Evolutionary conservation across 92 coral and sea anemone genomes (phyloP).

Genomic region (Micromussa lordhowensis): DNA sequence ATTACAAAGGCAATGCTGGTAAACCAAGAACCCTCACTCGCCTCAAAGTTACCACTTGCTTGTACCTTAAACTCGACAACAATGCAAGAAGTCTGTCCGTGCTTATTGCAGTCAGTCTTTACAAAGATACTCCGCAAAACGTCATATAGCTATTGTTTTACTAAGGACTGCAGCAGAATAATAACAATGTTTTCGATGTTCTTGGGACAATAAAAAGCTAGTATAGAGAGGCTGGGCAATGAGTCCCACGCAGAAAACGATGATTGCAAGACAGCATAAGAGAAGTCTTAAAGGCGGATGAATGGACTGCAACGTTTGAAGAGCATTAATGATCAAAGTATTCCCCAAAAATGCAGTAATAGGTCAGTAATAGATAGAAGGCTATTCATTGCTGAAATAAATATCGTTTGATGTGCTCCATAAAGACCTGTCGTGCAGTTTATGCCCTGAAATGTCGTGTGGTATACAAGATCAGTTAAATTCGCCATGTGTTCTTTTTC

Average conservation of each 20-base stretch:
- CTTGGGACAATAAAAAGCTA: too few species aligned
- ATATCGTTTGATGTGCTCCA: too few species aligned
- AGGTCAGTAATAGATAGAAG: not conserved
- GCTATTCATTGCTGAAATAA: not conserved
- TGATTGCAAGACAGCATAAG: not conserved
- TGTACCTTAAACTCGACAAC: not conserved
- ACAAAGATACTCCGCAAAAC: not conserved
- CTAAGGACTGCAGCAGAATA: not conserved
- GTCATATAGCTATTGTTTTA: not conserved
- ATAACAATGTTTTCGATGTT: not conserved
- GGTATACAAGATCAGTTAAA: too few species aligned
- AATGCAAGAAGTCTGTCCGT: not conserved
- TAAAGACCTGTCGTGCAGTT: not conserved
- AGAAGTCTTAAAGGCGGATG: not conserved
- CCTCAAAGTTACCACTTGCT: not conserved
- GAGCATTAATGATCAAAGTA: not conserved
- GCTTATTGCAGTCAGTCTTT: not conserved
- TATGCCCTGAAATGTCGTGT: too few species aligned
- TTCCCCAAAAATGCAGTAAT: not conserved
- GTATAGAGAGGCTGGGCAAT: not conserved
- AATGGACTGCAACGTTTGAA: too few species aligned
- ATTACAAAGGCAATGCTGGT: not conserved
- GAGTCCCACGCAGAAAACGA: not conserved
- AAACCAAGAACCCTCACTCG: not conserved
- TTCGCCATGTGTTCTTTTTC: too few species aligned